phyloP scores from a whole-genome alignment of 1,140 invertebrate species.

The Atopsyche davidsoni region DNA sequence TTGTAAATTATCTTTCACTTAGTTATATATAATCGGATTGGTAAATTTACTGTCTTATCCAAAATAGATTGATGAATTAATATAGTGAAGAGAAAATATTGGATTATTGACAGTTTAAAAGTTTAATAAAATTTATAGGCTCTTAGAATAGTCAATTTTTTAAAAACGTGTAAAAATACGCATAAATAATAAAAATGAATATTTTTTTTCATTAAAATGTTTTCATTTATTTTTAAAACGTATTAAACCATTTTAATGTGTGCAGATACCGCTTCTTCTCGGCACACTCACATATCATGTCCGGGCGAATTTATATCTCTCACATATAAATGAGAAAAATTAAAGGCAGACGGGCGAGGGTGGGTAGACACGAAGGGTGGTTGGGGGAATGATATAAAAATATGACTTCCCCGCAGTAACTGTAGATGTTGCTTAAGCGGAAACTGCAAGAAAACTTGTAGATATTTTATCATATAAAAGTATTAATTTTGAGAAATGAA shows the following conservation, averaged over 20 bases:
- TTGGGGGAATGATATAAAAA: slow-evolving; percentile 22
- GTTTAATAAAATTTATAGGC: no score
- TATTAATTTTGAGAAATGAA: no score
- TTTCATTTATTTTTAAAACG: neutral
- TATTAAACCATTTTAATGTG: no score
- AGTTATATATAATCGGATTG: no score
- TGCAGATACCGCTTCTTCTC: neutral
- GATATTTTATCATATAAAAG: no score
- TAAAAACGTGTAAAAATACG: neutral
- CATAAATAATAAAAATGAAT: neutral
- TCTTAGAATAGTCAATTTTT: no score
- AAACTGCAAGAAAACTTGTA: no score
- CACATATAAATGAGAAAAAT: slow-evolving; percentile 29
- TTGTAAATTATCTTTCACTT: no score
- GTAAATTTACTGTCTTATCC: no score
- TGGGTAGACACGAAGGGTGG: neutral
- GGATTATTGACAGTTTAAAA: neutral
- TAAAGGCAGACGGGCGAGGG: slow-evolving; percentile 12
- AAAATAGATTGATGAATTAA: no score
- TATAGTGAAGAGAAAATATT: no score
- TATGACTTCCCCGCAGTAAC: slow-evolving; percentile 19
- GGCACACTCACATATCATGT: neutral
- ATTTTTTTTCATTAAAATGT: neutral
- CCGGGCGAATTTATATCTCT: slow-evolving; percentile 22
- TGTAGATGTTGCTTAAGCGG: slow-evolving; percentile 21